Evolutionary conservation across 2,113 vertebrate species (phyloP).

Genomic region (Pterocles gutturalis): DNA sequence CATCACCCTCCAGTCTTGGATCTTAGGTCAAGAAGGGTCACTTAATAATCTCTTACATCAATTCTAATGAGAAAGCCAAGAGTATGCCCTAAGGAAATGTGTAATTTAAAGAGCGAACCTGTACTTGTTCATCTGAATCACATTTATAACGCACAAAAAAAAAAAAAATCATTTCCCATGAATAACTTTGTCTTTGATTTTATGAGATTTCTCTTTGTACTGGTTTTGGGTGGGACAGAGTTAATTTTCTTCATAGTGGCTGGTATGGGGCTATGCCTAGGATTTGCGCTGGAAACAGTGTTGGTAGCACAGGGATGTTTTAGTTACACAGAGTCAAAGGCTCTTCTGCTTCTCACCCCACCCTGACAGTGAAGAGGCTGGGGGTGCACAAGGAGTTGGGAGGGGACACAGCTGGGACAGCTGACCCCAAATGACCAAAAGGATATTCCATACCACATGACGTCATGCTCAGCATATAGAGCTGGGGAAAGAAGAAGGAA

Average conservation of each 20-base stretch:
- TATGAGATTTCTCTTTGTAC: not conserved
- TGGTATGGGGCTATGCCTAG: not conserved
- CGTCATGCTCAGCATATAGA: not conserved
- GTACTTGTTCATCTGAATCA: not conserved
- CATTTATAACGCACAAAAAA: not conserved
- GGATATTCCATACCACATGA: not conserved
- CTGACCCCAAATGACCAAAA: not conserved
- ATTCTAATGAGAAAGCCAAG: conserved; percentile 3
- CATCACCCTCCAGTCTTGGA: not conserved
- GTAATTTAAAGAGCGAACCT: not conserved
- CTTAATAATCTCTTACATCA: not conserved
- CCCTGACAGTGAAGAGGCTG: not conserved
- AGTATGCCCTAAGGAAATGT: not conserved
- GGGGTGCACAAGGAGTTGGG: not conserved
- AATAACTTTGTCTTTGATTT: not conserved
- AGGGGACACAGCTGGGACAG: not conserved
- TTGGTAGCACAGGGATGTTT: not conserved
- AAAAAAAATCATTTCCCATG: not conserved
- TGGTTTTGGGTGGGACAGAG: not conserved
- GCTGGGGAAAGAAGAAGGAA: not conserved
- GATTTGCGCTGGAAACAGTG: not conserved
- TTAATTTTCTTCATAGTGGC: too few relatives aligned
- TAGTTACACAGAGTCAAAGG: accelerated
- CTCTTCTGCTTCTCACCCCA: not conserved
- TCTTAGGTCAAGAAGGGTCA: not conserved